Evolutionary conservation across 2,113 vertebrate species (phyloP).

Genomic region (Calidris pugnax): DNA sequence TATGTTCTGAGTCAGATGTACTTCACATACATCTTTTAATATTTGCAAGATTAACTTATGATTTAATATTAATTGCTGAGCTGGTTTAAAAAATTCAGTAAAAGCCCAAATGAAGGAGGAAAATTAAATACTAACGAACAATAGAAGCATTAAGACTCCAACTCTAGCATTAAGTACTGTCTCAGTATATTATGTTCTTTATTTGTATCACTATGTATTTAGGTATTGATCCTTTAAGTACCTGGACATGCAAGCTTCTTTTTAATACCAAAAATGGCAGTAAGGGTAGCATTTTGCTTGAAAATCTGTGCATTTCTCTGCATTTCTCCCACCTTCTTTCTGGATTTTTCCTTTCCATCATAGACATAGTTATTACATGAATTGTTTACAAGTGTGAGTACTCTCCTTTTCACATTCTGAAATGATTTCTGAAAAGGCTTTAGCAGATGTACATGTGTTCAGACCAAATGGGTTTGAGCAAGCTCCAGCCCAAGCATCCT

Average conservation of each 20-base stretch:
- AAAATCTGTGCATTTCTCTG: not conserved
- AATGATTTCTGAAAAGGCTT: not conserved
- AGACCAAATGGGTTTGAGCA: not conserved
- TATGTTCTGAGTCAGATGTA: not conserved
- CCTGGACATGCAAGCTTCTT: not conserved
- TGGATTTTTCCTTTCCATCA: not conserved
- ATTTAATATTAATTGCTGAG: not conserved
- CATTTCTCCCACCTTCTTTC: not conserved
- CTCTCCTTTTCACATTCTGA: not conserved
- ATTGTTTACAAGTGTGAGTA: not conserved
- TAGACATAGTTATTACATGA: not conserved
- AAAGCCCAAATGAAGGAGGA: not conserved
- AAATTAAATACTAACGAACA: not conserved
- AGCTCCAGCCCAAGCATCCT: not conserved
- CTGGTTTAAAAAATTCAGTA: not conserved
- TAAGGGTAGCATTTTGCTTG: not conserved
- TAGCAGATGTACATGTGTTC: not conserved
- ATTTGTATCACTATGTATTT: not conserved
- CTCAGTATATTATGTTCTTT: not conserved
- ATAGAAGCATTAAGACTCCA: not conserved
- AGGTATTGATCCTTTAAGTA: not conserved
- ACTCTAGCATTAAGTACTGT: not conserved
- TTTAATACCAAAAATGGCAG: not conserved
- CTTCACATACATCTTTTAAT: fast-evolving
- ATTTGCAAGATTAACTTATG: not conserved